phyloP scores from a whole-genome alignment of 2,888 invertebrate species.

The Melieria picta region DNA sequence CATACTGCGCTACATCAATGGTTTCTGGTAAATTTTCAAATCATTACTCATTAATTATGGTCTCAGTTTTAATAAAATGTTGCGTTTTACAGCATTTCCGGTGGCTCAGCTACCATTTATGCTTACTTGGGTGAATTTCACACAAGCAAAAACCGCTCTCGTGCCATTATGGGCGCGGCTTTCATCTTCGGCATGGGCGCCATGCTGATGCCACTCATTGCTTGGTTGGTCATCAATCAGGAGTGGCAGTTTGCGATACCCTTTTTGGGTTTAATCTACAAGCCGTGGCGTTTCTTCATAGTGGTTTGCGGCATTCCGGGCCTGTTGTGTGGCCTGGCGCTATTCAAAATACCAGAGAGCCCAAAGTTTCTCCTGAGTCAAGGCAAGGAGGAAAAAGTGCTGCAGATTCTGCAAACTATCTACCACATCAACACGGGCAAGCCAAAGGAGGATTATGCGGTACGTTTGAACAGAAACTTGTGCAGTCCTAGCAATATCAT shows the following conservation, averaged over 20 bases:
- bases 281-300: slow-evolving; percentile 62
- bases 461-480: slow-evolving; percentile 33
- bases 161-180: slow-evolving; percentile 62
- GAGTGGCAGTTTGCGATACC: slow-evolving; percentile 55
- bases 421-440: slow-evolving; percentile 53
- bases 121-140: slow-evolving; percentile 70
- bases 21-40: slow-evolving; percentile 66
- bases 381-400: slow-evolving; percentile 51
- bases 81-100: slow-evolving; percentile 57
- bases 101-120: slow-evolving; percentile 68
- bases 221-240: slow-evolving; percentile 60
- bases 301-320: slow-evolving; percentile 59
- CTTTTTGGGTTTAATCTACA: slow-evolving; percentile 52
- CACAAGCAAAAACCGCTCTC: slow-evolving; percentile 65
- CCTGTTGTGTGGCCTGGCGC: slow-evolving; percentile 53
- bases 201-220: slow-evolving; percentile 58
- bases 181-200: slow-evolving; percentile 61
- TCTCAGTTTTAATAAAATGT: not conserved
- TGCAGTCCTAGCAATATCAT: not conserved
- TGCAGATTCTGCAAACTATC: slow-evolving; percentile 53
- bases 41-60: not conserved
- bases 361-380: slow-evolving; percentile 59
- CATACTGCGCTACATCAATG: slow-evolving; percentile 67
- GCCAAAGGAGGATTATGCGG: slow-evolving; percentile 48
- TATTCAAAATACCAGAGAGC: slow-evolving; percentile 60